Base-by-base conservation (phyloP, 2,797 vertebrate genomes). In the Gallinago nigripennis region DNA sequence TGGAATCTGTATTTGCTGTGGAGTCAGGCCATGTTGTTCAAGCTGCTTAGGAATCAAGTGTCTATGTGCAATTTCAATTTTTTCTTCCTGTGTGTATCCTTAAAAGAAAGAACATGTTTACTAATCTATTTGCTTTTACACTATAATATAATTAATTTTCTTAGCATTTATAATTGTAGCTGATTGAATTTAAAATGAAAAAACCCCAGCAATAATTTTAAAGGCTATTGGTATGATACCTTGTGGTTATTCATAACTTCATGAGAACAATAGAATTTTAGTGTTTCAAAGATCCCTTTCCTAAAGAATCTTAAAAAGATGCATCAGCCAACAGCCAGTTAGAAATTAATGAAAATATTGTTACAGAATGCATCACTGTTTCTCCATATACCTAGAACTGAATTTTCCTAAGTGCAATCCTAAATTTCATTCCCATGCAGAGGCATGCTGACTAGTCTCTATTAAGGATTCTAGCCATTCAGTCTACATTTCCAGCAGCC, bases 1-100 rank as follows among this genome's bases (percentile, higher is more conserved):
- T 8, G 99, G 99, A 88, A 99, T 99, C 94, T 99, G 99, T 56
- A 99, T 97, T 95, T 99, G 99, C 76, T 99, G 98, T 9, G 99
- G 98, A 21, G 99, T 99, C 96, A 99, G 95, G 16, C 99, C 99
- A 4, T 99, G 99, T 65, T 99, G 99, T 46, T 99, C 98, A 96
- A 99, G 98, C 85, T 99, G 99, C 94, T 99, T 99, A 63, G 99
- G 99, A 96, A 99, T 99, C 97, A 99, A 97, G 90, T 99, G 99
- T 43, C 99, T 98, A 90, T 99, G 99, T 46, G 99, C 99, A n/a
- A 99, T 99, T 98, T 99, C 99, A 57, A 99, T 98, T 97, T 99
- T 99, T 97, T 99, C 99, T 93, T 99, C 99, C 92, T 99, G 99
- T 5, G 99, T 99, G 94, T 99, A 99, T 17, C 99, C 99, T 99